Evolutionary conservation across 2,113 vertebrate genomes (phyloP).

Genomic region (Fregetta grallaria): DNA sequence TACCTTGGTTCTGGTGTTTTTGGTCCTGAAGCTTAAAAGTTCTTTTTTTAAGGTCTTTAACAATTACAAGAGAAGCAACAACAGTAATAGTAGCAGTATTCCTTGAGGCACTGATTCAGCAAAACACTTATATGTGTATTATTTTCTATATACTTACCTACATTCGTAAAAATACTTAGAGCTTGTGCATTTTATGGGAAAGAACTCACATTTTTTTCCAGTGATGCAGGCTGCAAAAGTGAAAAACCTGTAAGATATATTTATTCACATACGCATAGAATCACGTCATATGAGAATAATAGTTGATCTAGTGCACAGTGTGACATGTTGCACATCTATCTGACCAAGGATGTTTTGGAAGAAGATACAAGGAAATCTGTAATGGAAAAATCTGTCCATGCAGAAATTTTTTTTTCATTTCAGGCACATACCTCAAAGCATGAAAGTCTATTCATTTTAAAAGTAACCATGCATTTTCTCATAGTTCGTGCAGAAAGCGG

Average conservation of each 20-base stretch:
- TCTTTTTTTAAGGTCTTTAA: neutral
- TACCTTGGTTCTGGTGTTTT: neutral
- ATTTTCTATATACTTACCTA: neutral
- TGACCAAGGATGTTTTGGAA: neutral
- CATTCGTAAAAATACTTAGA: neutral
- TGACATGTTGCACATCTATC: neutral
- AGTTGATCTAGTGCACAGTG: neutral
- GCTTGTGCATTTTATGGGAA: neutral
- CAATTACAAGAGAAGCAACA: neutral
- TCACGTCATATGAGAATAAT: neutral
- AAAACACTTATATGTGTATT: neutral
- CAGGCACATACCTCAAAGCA: neutral
- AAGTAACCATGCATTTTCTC: conserved; percentile 9
- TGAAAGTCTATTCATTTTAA: conserved; percentile 8
- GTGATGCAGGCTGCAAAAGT: neutral
- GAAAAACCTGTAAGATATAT: neutral
- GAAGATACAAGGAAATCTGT: neutral
- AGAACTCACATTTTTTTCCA: fast-evolving
- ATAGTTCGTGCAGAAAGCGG: neutral
- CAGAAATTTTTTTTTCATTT: conserved; percentile 43
- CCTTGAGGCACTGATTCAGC: neutral
- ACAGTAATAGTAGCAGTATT: neutral
- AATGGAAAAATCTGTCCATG: conserved; percentile 39
- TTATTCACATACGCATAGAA: neutral
- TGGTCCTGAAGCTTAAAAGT: neutral